A percentile compares a stretch with the other conserved stretches of the same genome.
Conservation (phyloP, 30 jellyfish, hydroid and myxozoan species). For the Turritopsis dohrnii region DNA sequence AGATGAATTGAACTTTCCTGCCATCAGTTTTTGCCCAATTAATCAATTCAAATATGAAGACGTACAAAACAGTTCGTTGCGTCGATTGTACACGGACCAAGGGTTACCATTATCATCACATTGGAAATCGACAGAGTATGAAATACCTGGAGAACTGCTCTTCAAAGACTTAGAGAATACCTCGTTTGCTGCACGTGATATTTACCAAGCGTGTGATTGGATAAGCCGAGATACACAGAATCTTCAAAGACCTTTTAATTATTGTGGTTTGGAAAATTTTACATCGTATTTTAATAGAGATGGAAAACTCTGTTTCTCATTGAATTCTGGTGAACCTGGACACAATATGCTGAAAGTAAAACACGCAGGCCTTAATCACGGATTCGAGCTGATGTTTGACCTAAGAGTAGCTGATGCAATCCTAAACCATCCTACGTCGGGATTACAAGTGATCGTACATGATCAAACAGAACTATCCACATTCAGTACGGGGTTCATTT, state of each 20-base stretch:
- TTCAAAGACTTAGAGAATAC: slow-evolving; percentile 42
- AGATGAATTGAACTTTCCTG: slow-evolving; percentile 70
- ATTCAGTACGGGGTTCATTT: slow-evolving; percentile 71
- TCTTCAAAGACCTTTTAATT: slow-evolving; percentile 28
- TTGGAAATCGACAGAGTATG: slow-evolving; percentile 30
- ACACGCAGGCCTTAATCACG: slow-evolving; percentile 76
- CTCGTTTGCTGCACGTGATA: slow-evolving; percentile 53
- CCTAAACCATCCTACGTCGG: slow-evolving; percentile 56
- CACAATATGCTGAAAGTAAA: slow-evolving; percentile 59
- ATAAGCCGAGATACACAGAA: slow-evolving; percentile 56
- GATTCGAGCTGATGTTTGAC: slow-evolving; percentile 68
- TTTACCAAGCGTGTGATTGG: slow-evolving; percentile 71
- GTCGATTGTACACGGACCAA: slow-evolving; percentile 17
- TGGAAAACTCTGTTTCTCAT: slow-evolving; percentile 87
- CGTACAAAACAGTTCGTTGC: slow-evolving; percentile 42
- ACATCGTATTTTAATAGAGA: slow-evolving; percentile 46
- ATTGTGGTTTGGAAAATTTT: slow-evolving; percentile 52
- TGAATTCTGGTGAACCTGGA: slow-evolving; percentile 64
- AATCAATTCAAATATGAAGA: slow-evolving; percentile 60
- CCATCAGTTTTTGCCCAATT: slow-evolving; percentile 71
- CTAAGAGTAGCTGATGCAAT: slow-evolving; percentile 64
- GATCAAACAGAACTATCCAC: slow-evolving; percentile 79
- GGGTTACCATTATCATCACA: slow-evolving; percentile 25
- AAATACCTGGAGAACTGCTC: slow-evolving; percentile 65
- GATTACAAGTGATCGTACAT: slow-evolving; percentile 70